These are phyloP conservation scores for Lysiphlebus fabarum DNA, from an alignment of 1,140 invertebrate genomes.

Conservation along the genomic window DNA sequence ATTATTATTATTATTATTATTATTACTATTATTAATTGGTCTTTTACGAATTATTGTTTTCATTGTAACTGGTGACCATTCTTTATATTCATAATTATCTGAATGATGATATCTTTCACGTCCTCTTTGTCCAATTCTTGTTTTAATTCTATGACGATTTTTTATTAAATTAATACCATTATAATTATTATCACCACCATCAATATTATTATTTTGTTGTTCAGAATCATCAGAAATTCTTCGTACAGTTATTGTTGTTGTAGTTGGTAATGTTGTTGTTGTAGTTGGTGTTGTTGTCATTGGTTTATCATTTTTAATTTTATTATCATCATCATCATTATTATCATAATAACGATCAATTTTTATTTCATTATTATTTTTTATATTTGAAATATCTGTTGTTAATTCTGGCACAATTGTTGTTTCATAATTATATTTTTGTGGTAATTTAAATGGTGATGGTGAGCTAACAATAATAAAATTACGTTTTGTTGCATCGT, in stretches of 20 bases:
- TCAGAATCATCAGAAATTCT: background rate
- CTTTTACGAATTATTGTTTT: slow-evolving; percentile 20
- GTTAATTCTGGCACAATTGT: background rate
- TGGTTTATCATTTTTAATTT: background rate
- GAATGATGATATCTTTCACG: slow-evolving; percentile 13
- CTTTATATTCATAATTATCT: too few species aligned
- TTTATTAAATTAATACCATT: slow-evolving; percentile 6
- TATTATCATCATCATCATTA: background rate
- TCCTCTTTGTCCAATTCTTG: slow-evolving; percentile 16
- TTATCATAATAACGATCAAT: slow-evolving; percentile 1
- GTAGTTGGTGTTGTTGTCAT: background rate
- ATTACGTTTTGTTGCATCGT: slow-evolving; percentile 19
- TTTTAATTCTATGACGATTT: slow-evolving; percentile 8
- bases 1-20: too few species aligned
- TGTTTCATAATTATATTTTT: slow-evolving; percentile 15
- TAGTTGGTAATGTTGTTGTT: background rate
- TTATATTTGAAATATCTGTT: background rate
- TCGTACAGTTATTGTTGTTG: background rate
- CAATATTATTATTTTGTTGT: slow-evolving; percentile 14
- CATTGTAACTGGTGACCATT: slow-evolving; percentile 16
- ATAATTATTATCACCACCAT: slow-evolving; percentile 16
- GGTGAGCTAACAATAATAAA: slow-evolving; percentile 21
- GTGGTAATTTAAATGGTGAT: slow-evolving; percentile 23
- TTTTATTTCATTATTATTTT: background rate
- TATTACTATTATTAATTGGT: slow-evolving; percentile 14